phyloP scores from a whole-genome alignment of 2,888 invertebrate species.

The Bursaphelenchus okinawaensis region DNA sequence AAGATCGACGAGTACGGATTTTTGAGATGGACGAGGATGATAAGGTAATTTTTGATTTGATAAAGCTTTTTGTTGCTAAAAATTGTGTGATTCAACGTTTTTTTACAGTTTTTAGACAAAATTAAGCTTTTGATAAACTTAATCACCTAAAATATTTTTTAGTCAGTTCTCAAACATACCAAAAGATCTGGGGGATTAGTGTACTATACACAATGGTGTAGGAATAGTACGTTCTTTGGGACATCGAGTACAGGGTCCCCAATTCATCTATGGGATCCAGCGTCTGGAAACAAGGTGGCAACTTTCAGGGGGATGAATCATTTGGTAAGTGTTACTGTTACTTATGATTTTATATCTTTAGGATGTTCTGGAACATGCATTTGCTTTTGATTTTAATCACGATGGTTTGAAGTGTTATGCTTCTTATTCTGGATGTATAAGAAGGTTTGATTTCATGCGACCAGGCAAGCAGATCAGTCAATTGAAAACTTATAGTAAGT shows the following conservation, averaged over 20 bases:
- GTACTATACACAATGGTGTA: neutral
- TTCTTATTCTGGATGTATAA: slow-evolving; percentile 15
- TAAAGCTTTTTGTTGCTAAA: neutral
- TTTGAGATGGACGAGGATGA: slow-evolving; percentile 17
- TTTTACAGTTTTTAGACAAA: no score
- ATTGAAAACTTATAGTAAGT: slow-evolving; percentile 21
- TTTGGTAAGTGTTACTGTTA: slow-evolving; percentile 5
- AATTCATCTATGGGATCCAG: slow-evolving; percentile 19
- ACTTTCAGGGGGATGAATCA: slow-evolving; percentile 26
- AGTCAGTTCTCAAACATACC: neutral
- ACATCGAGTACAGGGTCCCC: slow-evolving; percentile 20
- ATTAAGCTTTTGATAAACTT: no score
- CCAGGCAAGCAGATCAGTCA: slow-evolving; percentile 20
- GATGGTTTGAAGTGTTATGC: slow-evolving; percentile 21
- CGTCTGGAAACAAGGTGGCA: slow-evolving; percentile 13
- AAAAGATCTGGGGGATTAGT: neutral
- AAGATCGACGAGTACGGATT: slow-evolving; percentile 21
- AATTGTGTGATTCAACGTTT: no score
- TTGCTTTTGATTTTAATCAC: slow-evolving; percentile 19
- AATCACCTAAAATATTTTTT: no score
- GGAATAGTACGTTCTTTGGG: slow-evolving; percentile 1
- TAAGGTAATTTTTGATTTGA: neutral
- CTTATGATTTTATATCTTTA: neutral
- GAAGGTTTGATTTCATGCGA: slow-evolving; percentile 21
- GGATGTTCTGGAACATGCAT: slow-evolving; percentile 24